Conservation (phyloP, 2,113 vertebrate species). For the Oncorhynchus nerka region DNA sequence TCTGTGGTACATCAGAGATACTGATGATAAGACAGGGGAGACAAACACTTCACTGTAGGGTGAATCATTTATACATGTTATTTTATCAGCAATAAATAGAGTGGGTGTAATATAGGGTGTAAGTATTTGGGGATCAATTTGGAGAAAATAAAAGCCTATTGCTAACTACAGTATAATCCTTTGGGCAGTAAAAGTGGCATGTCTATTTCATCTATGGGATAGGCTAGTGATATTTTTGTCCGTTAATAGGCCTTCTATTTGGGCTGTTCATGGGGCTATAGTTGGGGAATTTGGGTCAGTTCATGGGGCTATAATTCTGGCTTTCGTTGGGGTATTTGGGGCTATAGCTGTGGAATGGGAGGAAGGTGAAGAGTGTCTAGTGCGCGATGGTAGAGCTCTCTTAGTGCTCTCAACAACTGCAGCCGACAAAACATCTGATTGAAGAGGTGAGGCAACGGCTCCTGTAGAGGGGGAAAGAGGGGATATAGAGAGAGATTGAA, state of each 20-base stretch:
- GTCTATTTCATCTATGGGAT: not conserved
- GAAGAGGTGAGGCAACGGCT: conserved; percentile 90
- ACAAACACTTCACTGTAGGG: not conserved
- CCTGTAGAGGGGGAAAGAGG: conserved; percentile 67
- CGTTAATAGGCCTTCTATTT: not conserved
- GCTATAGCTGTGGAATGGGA: conserved; percentile 85
- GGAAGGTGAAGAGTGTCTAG: conserved; percentile 86
- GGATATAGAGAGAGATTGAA: not conserved
- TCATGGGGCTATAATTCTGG: not conserved
- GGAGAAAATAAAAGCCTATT: not conserved
- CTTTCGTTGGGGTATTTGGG: not conserved
- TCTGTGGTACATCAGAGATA: not conserved
- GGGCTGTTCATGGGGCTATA: not conserved
- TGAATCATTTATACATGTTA: not conserved
- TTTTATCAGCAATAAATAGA: not conserved
- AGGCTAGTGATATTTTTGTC: too few relatives aligned
- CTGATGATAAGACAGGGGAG: not conserved
- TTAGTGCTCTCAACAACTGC: conserved; percentile 80
- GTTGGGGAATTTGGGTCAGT: not conserved
- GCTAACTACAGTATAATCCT: too few relatives aligned
- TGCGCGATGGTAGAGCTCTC: conserved; percentile 82
- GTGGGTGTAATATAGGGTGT: too few relatives aligned
- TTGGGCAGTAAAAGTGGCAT: not conserved
- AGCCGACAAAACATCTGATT: conserved; percentile 95
- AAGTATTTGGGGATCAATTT: not conserved